These are phyloP conservation scores for Triplophysa tibetana DNA, from an alignment of 2,113 vertebrate species.

Conservation along the genomic window DNA sequence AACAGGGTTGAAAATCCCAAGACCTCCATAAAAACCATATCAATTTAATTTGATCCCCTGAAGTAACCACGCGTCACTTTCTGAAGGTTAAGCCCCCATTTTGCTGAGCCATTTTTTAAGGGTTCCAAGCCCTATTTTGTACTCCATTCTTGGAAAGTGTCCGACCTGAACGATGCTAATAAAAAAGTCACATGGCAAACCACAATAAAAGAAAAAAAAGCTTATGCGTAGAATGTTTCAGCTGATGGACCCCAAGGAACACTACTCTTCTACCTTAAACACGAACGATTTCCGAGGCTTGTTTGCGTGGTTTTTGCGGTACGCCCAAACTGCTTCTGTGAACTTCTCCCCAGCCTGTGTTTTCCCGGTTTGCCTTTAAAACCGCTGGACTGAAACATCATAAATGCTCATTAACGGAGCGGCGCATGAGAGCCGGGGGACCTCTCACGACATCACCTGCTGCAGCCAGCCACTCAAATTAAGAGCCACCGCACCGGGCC, in stretches of 20 bases:
- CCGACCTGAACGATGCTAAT: not conserved
- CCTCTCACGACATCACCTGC: constrained; percentile 47
- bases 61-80: not conserved
- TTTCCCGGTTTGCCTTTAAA: constrained; percentile 47
- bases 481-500: constrained; percentile 45
- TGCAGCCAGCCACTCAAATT: constrained; percentile 47
- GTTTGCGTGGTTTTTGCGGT: constrained; percentile 68
- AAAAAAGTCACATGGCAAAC: not conserved
- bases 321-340: constrained; percentile 53
- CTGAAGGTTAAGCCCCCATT: not conserved
- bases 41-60: not conserved
- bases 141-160: not conserved
- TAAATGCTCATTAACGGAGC: constrained; percentile 57
- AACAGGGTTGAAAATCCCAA: not conserved
- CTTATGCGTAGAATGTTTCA: constrained; percentile 7
- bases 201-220: not conserved
- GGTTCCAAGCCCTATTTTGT: not conserved
- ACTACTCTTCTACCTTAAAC: constrained; percentile 9
- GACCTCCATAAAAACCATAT: not conserved
- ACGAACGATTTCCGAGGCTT: constrained; percentile 48
- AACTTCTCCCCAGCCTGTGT: constrained; percentile 49
- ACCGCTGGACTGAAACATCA: constrained; percentile 54
- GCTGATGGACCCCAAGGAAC: constrained; percentile 54
- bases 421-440: constrained; percentile 51
- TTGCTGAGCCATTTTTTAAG: not conserved